phyloP scores from a whole-genome alignment of 2,888 invertebrate species.

The Patella ulyssiponensis region DNA sequence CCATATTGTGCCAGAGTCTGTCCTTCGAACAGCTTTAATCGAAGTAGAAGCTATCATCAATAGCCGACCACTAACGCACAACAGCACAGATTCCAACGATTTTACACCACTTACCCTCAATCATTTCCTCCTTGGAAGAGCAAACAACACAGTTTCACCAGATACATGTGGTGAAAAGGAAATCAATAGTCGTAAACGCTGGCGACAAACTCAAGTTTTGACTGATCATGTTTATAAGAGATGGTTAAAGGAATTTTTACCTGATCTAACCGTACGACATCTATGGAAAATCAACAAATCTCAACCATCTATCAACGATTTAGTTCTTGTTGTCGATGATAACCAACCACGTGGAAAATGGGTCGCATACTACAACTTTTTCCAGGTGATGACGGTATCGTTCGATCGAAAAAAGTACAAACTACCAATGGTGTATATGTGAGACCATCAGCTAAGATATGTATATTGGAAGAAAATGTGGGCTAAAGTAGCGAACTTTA shows the following conservation, averaged over 20 bases:
- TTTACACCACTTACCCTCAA: slow-evolving; percentile 22
- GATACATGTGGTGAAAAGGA: neutral
- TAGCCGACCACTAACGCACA: slow-evolving; percentile 26
- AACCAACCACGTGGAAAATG: neutral
- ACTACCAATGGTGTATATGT: neutral
- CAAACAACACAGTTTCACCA: neutral
- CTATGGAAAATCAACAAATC: neutral
- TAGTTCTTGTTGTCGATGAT: neutral
- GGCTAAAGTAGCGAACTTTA: neutral
- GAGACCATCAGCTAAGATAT: neutral
- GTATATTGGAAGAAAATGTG: neutral
- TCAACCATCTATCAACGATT: neutral
- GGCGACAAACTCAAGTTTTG: slow-evolving; percentile 14
- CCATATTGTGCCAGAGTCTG: slow-evolving; percentile 1
- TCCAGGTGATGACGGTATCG: neutral
- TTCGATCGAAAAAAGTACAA: neutral
- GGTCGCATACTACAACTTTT: neutral
- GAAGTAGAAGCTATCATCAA: slow-evolving; percentile 28
- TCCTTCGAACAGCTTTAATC: slow-evolving; percentile 10
- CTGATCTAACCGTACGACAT: neutral
- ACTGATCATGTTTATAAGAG: neutral
- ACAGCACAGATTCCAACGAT: slow-evolving; percentile 20
- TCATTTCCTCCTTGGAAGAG: slow-evolving; percentile 24
- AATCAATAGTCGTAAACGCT: slow-evolving; percentile 15
- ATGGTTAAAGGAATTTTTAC: neutral